Evolutionary conservation across 2,797 vertebrate species (phyloP), one percentile per base, ranked within the genome.

Genomic region (Protosalanx chinensis): DNA sequence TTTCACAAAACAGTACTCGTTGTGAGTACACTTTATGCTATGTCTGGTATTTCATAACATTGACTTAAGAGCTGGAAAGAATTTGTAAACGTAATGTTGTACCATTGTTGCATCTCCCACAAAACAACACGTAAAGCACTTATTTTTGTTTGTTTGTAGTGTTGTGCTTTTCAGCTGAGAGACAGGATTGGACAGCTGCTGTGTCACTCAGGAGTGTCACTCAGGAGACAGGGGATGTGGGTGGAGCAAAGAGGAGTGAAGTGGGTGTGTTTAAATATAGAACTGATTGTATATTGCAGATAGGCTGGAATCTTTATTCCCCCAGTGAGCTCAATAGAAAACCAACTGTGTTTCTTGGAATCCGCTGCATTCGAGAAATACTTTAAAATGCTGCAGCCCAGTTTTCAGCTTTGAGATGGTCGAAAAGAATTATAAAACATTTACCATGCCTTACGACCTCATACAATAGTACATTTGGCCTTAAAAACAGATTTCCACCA

Each of bases 231-330:
- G 3, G n/a, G 16, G 18, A 29, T 27, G 8, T 10, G 29, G 73
- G 66, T 2, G 32, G 72, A 61, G 63, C 71, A 29, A 10, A 23
- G 65, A 23, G 18, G 30, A 18, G 66, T 8, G 29, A 53, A 53
- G 23, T 37, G 20, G 68, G 71, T 15, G 35, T 20, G 64, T 49
- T 37, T 49, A 46, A 49, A 23, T n/a, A 91, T 85, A 91, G 86
- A 83, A 84, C 68, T 82, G 96, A 98, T 97, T 98, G 97, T 97
- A 94, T 93, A 85, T 90, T 93, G 97, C 96, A 93, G 91, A 90
- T 72, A 73, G 83, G 79, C 74, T 58, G 53, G 69, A 79, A 70
- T 73, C 62, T 61, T 63, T 80, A 78, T 20, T 49, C 46, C 30
- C 18, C 62, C n/a, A 2, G 63, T 67, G 70, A 33, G 64, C 79